Base-by-base conservation (phyloP, 2,888 invertebrate genomes). In the Caenorhabditis sulstoni region DNA sequence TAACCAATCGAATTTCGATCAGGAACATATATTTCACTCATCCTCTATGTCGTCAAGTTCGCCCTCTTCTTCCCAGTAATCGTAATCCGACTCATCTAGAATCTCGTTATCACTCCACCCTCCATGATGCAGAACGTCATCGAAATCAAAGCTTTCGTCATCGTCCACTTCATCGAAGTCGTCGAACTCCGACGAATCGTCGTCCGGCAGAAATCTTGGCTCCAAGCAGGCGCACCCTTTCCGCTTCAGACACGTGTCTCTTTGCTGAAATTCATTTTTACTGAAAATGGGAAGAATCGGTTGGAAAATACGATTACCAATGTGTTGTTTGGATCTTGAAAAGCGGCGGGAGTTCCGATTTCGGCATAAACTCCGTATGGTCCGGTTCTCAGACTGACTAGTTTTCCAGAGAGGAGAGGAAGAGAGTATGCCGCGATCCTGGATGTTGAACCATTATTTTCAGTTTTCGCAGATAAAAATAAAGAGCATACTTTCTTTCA, bases 141-240 rank as follows among this genome's bases (percentile, higher is more conserved):
- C 44, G 22, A 41, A 20, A 8, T 44, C 58, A 44, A 8, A 22
- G 18, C 22, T 23, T 9, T 52, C 49, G 22, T 57, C 39, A 2
- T 52, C 59, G 7, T 52, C 58, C 12, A 22, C 35, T 3, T 59
- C 44, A 23, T 59, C 52, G 22, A 37, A 47, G 4, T 39, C 22
- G 7, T 53, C 64, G 29, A 20, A 66, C 12, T 66, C 66, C 0
- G 64, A 62, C n/a, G 22, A 50, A 5, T 62, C 62, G 22, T 62
- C 37, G 9, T 47, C 50, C 8, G 49, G 52, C 23, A 22, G 11
- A 29, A 29, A 52, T 44, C 22, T 44, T 1, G 22, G 9, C n/a
- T 41, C 22, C 23, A 12, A 22, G 39, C 39, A 44, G 44, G 9
- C 9, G 20, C 44, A 52, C 1, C 29, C n/a, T 9, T 12, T 3